A percentile compares a stretch with the other conserved stretches of the same genome.
These are phyloP conservation scores for Nephila pilipes DNA, from an alignment of 1,140 invertebrate genomes.

Conservation along the genomic window DNA sequence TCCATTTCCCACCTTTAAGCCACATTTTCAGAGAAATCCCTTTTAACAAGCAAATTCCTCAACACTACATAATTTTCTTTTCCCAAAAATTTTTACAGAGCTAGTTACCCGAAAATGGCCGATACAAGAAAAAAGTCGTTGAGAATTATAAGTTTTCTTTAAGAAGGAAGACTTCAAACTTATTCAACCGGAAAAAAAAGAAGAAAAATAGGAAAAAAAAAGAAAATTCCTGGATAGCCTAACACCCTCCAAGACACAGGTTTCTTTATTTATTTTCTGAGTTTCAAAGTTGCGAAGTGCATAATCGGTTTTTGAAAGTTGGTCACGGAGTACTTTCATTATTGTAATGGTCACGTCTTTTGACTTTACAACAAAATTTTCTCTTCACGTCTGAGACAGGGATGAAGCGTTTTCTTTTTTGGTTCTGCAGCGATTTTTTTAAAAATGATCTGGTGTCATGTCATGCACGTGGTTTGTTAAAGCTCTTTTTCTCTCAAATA, in stretches of 20 bases:
- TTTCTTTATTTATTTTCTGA: slow-evolving; percentile 9
- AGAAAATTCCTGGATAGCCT: slow-evolving; percentile 13
- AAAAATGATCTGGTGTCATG: not conserved
- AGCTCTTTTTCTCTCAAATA: no score
- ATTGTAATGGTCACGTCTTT: slow-evolving; percentile 61
- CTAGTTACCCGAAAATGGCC: not conserved
- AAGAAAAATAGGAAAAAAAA: not conserved
- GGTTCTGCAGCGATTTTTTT: not conserved
- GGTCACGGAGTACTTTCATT: slow-evolving; percentile 61
- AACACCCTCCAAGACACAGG: not conserved
- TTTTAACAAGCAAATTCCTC: not conserved
- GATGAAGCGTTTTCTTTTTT: not conserved
- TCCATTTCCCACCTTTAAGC: not conserved
- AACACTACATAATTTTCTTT: not conserved
- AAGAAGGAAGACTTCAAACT: not conserved
- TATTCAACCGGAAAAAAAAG: slow-evolving; percentile 2
- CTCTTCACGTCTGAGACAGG: not conserved
- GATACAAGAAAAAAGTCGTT: not conserved
- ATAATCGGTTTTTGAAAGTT: slow-evolving; percentile 40
- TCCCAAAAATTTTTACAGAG: not conserved
- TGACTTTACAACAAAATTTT: slow-evolving; percentile 37
- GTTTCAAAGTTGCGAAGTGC: slow-evolving; percentile 41
- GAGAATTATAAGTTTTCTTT: not conserved
- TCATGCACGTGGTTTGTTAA: no score
- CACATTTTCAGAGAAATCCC: not conserved